These are phyloP conservation scores for Osmerus eperlanus DNA, from an alignment of 2,113 vertebrate genomes.

Conservation along the genomic window DNA sequence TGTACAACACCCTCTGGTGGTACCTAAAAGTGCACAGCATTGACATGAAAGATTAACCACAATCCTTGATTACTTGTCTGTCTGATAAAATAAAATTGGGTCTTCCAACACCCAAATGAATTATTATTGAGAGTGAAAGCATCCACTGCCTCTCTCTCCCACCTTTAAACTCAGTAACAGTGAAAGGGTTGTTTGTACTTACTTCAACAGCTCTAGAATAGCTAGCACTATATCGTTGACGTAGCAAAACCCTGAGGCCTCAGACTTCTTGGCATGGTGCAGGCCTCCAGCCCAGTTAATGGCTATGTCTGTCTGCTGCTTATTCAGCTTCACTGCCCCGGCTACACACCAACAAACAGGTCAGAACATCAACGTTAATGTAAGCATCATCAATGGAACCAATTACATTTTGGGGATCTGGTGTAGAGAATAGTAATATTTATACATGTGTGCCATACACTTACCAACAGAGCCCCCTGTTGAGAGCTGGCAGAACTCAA, in stretches of 20 bases:
- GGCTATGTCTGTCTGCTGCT: slow-evolving; percentile 95
- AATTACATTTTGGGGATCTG: no score
- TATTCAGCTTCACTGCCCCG: slow-evolving; percentile 93
- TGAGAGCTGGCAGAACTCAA: slow-evolving; percentile 95
- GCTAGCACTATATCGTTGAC: slow-evolving; percentile 95
- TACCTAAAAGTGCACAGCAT: slow-evolving; percentile 70
- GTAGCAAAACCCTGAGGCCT: slow-evolving; percentile 95
- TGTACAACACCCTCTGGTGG: slow-evolving; percentile 95
- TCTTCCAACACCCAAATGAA: no score
- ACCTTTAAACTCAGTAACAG: not conserved
- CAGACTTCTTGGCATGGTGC: slow-evolving; percentile 94
- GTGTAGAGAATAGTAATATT: no score
- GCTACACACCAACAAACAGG: slow-evolving; percentile 62
- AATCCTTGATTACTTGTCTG: no score
- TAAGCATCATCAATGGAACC: no score
- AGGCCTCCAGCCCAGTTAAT: slow-evolving; percentile 96
- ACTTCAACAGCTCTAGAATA: slow-evolving; percentile 95
- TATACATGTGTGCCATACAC: slow-evolving; percentile 30
- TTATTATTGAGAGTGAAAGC: no score
- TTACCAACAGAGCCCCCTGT: slow-evolving; percentile 94
- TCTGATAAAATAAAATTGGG: no score
- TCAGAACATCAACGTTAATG: not conserved
- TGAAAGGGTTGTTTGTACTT: slow-evolving; percentile 40
- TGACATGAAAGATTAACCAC: no score
- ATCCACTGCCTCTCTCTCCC: no score